Evolutionary conservation across 2,113 vertebrate genomes (phyloP).

Genomic region (Labrus mixtus): DNA sequence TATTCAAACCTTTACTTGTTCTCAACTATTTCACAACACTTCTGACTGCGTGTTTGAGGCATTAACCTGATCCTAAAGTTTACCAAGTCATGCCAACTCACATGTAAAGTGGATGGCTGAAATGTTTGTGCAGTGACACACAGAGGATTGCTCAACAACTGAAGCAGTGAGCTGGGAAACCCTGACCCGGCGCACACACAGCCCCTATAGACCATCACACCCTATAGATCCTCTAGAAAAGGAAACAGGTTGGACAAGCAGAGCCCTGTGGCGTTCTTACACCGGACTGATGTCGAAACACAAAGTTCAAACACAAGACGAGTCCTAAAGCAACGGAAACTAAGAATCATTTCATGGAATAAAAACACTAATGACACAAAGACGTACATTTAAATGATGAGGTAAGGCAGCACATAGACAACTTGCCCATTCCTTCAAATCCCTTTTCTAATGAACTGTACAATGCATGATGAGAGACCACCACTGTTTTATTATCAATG

Average conservation of each 20-base stretch:
- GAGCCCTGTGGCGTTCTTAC: neutral
- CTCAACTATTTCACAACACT: neutral
- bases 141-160: slow-evolving; percentile 13
- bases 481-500: no score
- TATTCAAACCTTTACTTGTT: neutral
- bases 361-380: no score
- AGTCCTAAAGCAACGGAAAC: neutral
- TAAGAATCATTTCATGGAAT: no score
- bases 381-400: no score
- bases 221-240: neutral
- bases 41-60: neutral
- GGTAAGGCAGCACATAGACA: no score
- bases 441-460: no score
- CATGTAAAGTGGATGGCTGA: no score
- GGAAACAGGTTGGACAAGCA: slow-evolving; percentile 27
- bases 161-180: neutral
- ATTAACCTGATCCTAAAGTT: neutral
- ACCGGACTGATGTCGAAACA: neutral
- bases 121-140: neutral
- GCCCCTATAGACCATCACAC: neutral
- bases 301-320: neutral
- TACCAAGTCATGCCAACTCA: neutral
- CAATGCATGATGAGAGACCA: no score
- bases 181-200: neutral
- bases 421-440: no score